Evolutionary conservation across 2,888 invertebrate species (phyloP).

Genomic region (Nephrotoma appendiculata): DNA sequence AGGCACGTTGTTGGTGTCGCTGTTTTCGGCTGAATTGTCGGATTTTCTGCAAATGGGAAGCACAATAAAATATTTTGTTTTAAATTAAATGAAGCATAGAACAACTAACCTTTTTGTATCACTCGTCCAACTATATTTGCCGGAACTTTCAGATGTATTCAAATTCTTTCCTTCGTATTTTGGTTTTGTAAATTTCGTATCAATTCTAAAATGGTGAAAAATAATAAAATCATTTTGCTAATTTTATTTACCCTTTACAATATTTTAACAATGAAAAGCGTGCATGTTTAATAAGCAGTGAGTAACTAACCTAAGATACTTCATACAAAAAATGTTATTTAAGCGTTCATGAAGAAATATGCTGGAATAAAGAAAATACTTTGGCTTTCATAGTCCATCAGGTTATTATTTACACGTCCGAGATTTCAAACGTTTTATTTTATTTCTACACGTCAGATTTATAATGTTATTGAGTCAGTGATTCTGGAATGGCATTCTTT

Average conservation of each 20-base stretch:
- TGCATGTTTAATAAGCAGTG: background rate
- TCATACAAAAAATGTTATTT: background rate
- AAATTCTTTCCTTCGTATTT: background rate
- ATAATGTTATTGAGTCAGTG: too few relatives aligned
- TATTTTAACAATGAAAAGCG: background rate
- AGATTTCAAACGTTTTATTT: too few relatives aligned
- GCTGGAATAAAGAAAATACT: background rate
- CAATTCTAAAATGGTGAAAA: background rate
- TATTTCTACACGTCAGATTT: too few relatives aligned
- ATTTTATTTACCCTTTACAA: background rate
- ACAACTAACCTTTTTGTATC: background rate
- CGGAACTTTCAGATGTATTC: constrained; percentile 4
- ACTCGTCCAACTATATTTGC: background rate
- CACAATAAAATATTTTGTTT: background rate
- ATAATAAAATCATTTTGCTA: background rate
- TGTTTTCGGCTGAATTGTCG: background rate
- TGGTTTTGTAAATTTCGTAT: background rate
- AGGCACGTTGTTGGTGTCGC: background rate
- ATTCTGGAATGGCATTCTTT: too few relatives aligned
- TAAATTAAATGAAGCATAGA: background rate
- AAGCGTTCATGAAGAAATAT: background rate
- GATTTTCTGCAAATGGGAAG: background rate
- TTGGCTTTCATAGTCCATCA: too few relatives aligned
- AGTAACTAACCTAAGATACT: background rate
- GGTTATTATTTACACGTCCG: too few relatives aligned